Percentiles rank a stretch among this genome's conserved stretches.
phyloP scores from a whole-genome alignment of 2,888 invertebrate genomes.

The Salticus scenicus region DNA sequence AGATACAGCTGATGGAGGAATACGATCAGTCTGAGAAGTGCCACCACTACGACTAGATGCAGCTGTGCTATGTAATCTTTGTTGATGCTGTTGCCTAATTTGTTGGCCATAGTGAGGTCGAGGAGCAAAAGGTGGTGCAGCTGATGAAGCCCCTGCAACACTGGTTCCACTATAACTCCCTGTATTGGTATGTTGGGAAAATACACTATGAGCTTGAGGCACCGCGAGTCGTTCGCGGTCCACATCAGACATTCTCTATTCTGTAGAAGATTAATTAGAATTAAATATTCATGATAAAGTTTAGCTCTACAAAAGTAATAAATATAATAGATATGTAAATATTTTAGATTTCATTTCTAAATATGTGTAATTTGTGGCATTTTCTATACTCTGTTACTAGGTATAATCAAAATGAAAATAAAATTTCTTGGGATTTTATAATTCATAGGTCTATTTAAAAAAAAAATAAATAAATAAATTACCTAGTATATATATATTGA shows the following conservation, averaged over 20 bases:
- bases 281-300: too few relatives aligned
- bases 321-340: background rate
- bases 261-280: slow-evolving; percentile 18
- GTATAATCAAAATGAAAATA: too few relatives aligned
- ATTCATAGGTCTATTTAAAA: too few relatives aligned
- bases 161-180: slow-evolving; percentile 63
- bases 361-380: too few relatives aligned
- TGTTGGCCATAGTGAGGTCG: slow-evolving; percentile 62
- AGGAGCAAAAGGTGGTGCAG: slow-evolving; percentile 61
- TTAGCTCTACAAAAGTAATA: background rate
- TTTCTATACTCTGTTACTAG: too few relatives aligned
- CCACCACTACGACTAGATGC: slow-evolving; percentile 45
- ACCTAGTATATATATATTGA: too few relatives aligned
- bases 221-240: slow-evolving; percentile 64
- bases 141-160: slow-evolving; percentile 43
- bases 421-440: too few relatives aligned
- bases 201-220: slow-evolving; percentile 61
- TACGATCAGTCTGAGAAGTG: slow-evolving; percentile 35
- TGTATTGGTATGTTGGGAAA: slow-evolving; percentile 57
- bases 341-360: background rate
- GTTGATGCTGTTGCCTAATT: slow-evolving; percentile 52
- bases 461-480: too few relatives aligned
- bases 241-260: slow-evolving; percentile 66
- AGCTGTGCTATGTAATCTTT: slow-evolving; percentile 36
- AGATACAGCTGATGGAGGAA: slow-evolving; percentile 42